A percentile compares a stretch with the other conserved stretches of the same genome.
These are phyloP conservation scores for Pampusana beccarii DNA, from an alignment of 2,113 vertebrate genomes.

Conservation along the genomic window DNA sequence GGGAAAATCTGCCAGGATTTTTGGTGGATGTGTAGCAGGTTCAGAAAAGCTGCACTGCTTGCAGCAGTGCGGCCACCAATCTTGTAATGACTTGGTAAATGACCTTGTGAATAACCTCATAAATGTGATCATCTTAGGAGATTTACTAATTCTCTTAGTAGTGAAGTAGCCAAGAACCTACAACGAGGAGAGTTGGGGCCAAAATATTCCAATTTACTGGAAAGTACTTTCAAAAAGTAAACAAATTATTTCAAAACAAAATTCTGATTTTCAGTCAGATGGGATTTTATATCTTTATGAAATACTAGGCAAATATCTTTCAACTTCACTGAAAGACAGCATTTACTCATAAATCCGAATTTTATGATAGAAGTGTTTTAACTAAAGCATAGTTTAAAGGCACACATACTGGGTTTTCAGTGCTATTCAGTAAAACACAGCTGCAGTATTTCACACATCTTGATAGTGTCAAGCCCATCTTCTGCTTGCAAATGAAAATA, in stretches of 20 bases:
- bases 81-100: not conserved
- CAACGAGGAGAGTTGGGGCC: not conserved
- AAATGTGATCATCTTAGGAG: not conserved
- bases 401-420: rapidly evolving
- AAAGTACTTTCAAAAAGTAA: conserved; percentile 7
- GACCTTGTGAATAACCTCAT: not conserved
- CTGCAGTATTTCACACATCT: not conserved
- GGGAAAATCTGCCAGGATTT: not conserved
- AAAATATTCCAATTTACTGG: not conserved
- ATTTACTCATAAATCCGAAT: not conserved
- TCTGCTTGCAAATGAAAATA: not conserved
- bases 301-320: not conserved
- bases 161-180: not conserved
- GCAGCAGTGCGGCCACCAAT: not conserved
- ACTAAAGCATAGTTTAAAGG: not conserved
- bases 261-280: not conserved
- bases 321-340: not conserved
- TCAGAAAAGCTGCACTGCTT: not conserved
- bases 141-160: not conserved
- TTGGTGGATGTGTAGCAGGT: not conserved
- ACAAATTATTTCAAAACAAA: not conserved
- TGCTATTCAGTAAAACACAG: not conserved
- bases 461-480: not conserved
- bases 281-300: not conserved
- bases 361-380: not conserved